These are phyloP conservation scores for Drosophila basisetae DNA, from an alignment of 2,888 invertebrate genomes.

Conservation along the genomic window DNA sequence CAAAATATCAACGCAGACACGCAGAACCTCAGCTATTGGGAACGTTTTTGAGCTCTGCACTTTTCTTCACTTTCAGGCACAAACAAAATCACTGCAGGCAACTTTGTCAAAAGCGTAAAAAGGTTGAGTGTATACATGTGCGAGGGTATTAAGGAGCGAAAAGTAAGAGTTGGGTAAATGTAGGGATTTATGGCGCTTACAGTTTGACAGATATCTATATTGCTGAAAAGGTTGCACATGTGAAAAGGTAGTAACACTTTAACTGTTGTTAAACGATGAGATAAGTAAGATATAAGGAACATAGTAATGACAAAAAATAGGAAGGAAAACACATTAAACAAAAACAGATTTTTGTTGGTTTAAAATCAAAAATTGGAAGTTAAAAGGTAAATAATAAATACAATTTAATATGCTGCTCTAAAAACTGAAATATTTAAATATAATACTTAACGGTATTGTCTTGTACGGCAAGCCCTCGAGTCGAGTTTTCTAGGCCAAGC, in stretches of 20 bases:
- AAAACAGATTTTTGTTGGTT: background rate
- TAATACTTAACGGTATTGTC: background rate
- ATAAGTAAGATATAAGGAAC: background rate
- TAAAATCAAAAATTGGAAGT: background rate
- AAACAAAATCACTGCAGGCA: slow-evolving; percentile 20
- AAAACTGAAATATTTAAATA: background rate
- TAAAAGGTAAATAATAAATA: background rate
- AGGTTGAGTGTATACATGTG: slow-evolving; percentile 15
- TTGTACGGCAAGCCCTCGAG: background rate
- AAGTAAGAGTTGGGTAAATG: background rate
- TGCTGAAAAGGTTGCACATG: slow-evolving; percentile 3
- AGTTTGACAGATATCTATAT: slow-evolving; percentile 9
- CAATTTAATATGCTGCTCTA: background rate
- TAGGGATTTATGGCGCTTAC: slow-evolving; percentile 14
- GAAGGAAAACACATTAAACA: background rate
- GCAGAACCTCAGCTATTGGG: slow-evolving; percentile 7
- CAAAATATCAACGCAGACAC: slow-evolving; percentile 44
- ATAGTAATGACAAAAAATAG: background rate
- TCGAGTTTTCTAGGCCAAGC: background rate
- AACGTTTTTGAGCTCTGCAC: slow-evolving; percentile 55
- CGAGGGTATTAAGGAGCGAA: background rate
- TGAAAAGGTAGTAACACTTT: background rate
- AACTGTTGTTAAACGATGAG: background rate
- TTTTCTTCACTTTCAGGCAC: slow-evolving; percentile 22
- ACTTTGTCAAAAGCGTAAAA: slow-evolving; percentile 19